These are phyloP conservation scores for Eulemur rubriventer DNA, from an alignment of 2,797 vertebrate genomes.

Conservation along the genomic window DNA sequence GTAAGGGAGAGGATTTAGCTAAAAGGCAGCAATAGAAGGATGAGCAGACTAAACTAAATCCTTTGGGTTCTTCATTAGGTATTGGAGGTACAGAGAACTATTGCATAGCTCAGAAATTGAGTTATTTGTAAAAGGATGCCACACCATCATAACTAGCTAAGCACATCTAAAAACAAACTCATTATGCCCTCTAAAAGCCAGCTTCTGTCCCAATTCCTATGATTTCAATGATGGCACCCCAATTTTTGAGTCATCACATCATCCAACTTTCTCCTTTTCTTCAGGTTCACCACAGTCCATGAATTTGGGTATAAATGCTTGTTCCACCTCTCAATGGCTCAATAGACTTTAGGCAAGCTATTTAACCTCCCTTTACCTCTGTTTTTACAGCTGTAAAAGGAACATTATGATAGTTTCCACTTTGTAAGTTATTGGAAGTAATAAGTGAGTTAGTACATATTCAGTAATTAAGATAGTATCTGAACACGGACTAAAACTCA, in stretches of 20 bases:
- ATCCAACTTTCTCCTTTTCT: not conserved
- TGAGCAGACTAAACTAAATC: not conserved
- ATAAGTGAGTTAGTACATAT: not conserved
- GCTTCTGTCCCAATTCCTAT: not conserved
- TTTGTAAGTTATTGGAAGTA: not conserved
- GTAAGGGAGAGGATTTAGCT: not conserved
- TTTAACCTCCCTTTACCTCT: not conserved
- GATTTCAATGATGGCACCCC: not conserved
- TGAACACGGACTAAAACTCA: not conserved
- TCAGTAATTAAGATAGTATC: not conserved
- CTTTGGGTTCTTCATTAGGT: not conserved
- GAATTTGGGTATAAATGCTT: not conserved
- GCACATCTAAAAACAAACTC: not conserved
- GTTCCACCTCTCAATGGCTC: not conserved
- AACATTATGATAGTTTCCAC: not conserved
- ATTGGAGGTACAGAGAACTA: not conserved
- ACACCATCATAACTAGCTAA: not conserved
- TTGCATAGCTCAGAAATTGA: not conserved
- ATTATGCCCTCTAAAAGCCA: not conserved
- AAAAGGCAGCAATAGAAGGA: not conserved
- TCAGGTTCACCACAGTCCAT: not conserved
- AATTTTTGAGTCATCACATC: not conserved
- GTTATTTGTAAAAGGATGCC: not conserved
- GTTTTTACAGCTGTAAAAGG: not conserved
- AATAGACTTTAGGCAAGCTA: not conserved